phyloP scores from a whole-genome alignment of 1,140 invertebrate genomes.

The Brevipalpus yothersi region DNA sequence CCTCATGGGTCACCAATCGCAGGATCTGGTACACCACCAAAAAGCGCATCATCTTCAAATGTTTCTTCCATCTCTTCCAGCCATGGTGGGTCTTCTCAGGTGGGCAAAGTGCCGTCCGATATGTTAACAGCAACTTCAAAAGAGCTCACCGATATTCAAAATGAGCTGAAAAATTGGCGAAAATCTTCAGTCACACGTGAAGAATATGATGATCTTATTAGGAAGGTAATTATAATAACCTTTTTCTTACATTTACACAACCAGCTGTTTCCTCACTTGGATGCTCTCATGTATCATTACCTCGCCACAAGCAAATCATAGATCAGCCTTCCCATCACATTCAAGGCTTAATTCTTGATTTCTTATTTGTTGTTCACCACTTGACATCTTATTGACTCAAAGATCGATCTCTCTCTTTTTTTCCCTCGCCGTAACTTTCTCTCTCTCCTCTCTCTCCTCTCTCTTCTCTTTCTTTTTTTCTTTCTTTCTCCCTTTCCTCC shows the following conservation, averaged over 20 bases:
- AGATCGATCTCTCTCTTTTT: neutral
- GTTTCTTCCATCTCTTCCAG: neutral
- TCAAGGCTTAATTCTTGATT: too few species aligned
- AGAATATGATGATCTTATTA: conserved; percentile 10
- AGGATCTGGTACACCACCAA: neutral
- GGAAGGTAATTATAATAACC: conserved; percentile 7
- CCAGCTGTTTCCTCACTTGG: neutral
- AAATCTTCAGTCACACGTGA: conserved; percentile 6
- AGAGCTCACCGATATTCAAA: conserved; percentile 5
- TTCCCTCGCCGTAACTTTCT: neutral
- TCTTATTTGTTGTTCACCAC: too few species aligned
- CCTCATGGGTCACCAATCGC: neutral
- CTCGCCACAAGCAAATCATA: too few species aligned
- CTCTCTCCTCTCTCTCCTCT: neutral
- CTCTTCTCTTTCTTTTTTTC: neutral
- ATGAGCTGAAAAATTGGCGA: conserved; percentile 4
- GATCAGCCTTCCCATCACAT: too few species aligned
- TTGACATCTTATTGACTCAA: too few species aligned
- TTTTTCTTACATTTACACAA: neutral
- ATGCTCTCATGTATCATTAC: neutral
- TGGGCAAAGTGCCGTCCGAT: neutral
- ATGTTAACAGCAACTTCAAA: neutral
- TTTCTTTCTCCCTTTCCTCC: neutral
- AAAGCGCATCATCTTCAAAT: neutral
- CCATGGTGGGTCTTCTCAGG: neutral